phyloP scores from a whole-genome alignment of 2,888 invertebrate species.

The Isoperla grammatica region DNA sequence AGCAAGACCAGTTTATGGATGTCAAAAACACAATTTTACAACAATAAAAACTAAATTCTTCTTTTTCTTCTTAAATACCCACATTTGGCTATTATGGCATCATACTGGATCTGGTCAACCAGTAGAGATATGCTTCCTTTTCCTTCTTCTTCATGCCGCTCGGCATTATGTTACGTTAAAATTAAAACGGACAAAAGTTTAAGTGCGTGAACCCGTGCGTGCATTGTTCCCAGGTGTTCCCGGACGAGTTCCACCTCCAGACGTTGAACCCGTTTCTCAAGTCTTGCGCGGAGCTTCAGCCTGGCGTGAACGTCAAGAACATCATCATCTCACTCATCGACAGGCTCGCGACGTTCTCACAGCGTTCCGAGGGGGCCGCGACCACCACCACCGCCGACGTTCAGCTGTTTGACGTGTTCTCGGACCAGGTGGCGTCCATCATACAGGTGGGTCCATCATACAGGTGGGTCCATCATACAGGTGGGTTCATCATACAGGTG shows the following conservation, averaged over 20 bases:
- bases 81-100: no score
- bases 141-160: no score
- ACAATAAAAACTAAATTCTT: not conserved
- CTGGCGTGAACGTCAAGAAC: constrained; percentile 95
- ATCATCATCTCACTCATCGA: constrained; percentile 97
- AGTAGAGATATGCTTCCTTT: no score
- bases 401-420: constrained; percentile 96
- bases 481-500: no score
- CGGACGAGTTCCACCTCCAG: constrained; percentile 97
- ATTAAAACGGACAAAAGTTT: no score
- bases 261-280: constrained; percentile 92
- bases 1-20: no score
- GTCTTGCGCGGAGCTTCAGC: constrained; percentile 94
- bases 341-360: constrained; percentile 76
- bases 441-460: constrained; percentile 61
- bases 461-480: not conserved
- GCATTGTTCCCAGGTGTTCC: constrained; percentile 86
- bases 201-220: not conserved
- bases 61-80: no score
- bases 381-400: constrained; percentile 53
- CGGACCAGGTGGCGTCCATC: constrained; percentile 92
- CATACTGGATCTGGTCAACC: no score
- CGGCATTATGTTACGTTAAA: no score
- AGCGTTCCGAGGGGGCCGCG: constrained; percentile 59
- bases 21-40: not conserved